These are phyloP conservation scores for Drosophila koepferae DNA, from an alignment of 2,888 invertebrate genomes.

Conservation along the genomic window DNA sequence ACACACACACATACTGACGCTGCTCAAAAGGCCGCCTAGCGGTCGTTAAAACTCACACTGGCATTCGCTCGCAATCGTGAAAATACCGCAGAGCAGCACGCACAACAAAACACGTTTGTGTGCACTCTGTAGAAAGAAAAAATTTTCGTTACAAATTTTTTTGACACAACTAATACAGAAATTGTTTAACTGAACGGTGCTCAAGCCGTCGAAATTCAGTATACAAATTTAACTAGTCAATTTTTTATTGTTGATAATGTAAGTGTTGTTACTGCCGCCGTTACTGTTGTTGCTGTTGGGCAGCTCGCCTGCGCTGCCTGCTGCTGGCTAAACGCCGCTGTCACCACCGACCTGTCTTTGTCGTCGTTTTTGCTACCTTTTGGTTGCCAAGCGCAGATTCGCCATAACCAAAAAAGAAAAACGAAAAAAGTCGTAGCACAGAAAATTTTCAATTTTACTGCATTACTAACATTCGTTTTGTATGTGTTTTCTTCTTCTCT, in stretches of 20 bases:
- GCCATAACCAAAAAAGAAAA: slow-evolving; percentile 68
- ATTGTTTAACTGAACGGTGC: slow-evolving; percentile 71
- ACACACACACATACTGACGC: slow-evolving; percentile 42
- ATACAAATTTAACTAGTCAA: slow-evolving; percentile 78
- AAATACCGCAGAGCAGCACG: slow-evolving; percentile 69
- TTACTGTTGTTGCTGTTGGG: slow-evolving; percentile 11
- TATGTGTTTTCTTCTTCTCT: slow-evolving; percentile 15
- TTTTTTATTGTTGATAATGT: slow-evolving; percentile 81
- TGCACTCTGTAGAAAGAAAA: slow-evolving; percentile 62
- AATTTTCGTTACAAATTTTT: slow-evolving; percentile 54
- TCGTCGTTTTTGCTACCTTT: slow-evolving; percentile 36
- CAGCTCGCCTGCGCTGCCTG: neutral
- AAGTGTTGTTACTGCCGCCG: slow-evolving; percentile 39
- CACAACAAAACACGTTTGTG: slow-evolving; percentile 68
- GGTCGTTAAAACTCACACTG: slow-evolving; percentile 59
- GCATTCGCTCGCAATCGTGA: slow-evolving; percentile 61
- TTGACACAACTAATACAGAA: slow-evolving; percentile 54
- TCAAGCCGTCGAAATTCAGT: slow-evolving; percentile 76
- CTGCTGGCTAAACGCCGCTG: slow-evolving; percentile 19
- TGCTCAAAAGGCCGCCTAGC: slow-evolving; percentile 66
- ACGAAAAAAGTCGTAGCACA: slow-evolving; percentile 13
- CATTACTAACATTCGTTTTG: slow-evolving; percentile 17
- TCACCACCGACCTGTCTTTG: slow-evolving; percentile 30
- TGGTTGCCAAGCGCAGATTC: slow-evolving; percentile 73
- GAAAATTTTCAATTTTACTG: slow-evolving; percentile 24